Evolutionary conservation across 2,113 vertebrate genomes (phyloP), one percentile per base, ranked within the genome.

Genomic region (Mesembrinibis cayennensis): DNA sequence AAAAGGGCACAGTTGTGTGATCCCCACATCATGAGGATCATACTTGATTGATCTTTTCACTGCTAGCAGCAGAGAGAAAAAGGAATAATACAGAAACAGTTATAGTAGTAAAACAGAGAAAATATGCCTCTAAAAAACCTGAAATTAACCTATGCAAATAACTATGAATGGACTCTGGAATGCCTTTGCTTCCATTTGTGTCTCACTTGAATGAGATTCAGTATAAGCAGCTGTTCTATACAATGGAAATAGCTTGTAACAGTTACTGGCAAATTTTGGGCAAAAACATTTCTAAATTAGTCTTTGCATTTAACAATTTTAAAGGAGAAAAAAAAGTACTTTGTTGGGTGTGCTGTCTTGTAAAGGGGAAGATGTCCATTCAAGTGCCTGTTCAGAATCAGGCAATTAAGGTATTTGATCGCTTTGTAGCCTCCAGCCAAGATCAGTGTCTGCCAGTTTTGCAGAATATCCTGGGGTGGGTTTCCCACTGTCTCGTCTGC

Each of bases 121-220:
- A 97, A 94, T 90, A 74, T 56, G 55, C 59, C 62, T 65, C 38
- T 23, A 85, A 90, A 83, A 78, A 72, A 81, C 21, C 71, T 76
- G 61, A 95, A 96, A 93, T 89, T 96, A 94, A 96, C 66, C 79
- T 92, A 82, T 92, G 81, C 38, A 95, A 97, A 94, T 92, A 95
- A 93, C 73, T 34, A 26, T 62, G 63, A 91, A 93, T 62, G 4
- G 36, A 67, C 50, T 90, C 32, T 50, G 94, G 85, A 95, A 95
- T 78, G 53, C 55, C 77, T 96, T 93, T 82, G 15, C 82, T 95
- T 97, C 71, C 55, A 59, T 82, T 67, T 82, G 34, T 89, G 61
- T 86, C 65, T 96, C 86, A 49, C 81, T 95, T 85, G 95, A 96
- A 90, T 16, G 38, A 96, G 77, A 94, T 22, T n/a, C 71, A 79